Percentiles rank a stretch among this genome's conserved stretches.
Conservation (phyloP, 2,888 invertebrate species). For the Mesorhabditis spiculigera region DNA sequence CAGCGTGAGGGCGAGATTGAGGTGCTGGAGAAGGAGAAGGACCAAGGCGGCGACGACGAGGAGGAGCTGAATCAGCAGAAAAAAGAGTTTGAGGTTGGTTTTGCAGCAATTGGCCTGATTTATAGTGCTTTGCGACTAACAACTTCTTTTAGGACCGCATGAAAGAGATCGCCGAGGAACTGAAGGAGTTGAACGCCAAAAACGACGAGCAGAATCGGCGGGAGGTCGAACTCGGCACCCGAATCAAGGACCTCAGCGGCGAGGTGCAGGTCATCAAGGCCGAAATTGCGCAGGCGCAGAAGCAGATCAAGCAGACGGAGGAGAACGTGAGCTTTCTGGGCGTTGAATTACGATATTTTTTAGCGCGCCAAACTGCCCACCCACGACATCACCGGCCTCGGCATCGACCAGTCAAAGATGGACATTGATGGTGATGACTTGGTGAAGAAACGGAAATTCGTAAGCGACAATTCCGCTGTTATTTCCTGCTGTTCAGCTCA, state of each 20-base stretch:
- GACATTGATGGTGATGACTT: not conserved
- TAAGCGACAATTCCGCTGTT: not conserved
- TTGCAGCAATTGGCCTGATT: not conserved
- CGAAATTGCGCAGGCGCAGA: not conserved
- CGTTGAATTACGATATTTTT: not conserved
- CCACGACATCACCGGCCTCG: not conserved
- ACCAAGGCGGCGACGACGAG: constrained; percentile 13
- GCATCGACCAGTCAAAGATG: not conserved
- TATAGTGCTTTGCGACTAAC: too few species aligned
- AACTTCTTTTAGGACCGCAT: not conserved
- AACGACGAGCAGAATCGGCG: not conserved
- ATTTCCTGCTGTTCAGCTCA: not conserved
- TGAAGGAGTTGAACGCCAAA: constrained; percentile 7
- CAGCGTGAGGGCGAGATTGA: constrained; percentile 20
- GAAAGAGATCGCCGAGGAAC: constrained; percentile 20
- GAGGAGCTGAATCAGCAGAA: constrained; percentile 16
- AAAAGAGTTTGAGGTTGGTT: constrained; percentile 12
- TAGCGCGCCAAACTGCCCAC: not conserved
- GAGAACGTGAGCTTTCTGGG: not conserved
- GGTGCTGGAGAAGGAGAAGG: constrained; percentile 15
- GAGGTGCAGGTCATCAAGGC: not conserved
- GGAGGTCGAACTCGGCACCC: not conserved
- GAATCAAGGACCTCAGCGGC: not conserved
- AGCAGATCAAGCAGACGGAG: not conserved
- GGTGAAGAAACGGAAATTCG: not conserved